These are phyloP conservation scores for human DNA, from an alignment of 2,113 vertebrate species.

Conservation along the genomic window GRCh38 chr16:2366001-2366500, in stretches of 20 bases:
- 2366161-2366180: background rate
- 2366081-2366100: background rate
- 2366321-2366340: background rate
- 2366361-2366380: background rate
- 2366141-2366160: background rate
- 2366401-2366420: background rate
- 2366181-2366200: background rate
- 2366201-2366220: background rate
- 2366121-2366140: background rate
- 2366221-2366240: background rate
- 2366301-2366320: background rate
- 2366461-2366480: background rate
- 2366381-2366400: background rate
- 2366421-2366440: background rate
- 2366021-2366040: background rate
- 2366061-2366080: background rate
- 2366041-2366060: background rate
- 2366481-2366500: background rate
- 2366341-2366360: background rate
- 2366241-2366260: background rate
- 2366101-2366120: background rate
- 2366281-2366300: background rate
- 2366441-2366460: background rate
- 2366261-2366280: background rate
- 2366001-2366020: background rate